These are phyloP conservation scores for Columba livia DNA, from an alignment of 2,113 vertebrate genomes.

Conservation along the genomic window DNA sequence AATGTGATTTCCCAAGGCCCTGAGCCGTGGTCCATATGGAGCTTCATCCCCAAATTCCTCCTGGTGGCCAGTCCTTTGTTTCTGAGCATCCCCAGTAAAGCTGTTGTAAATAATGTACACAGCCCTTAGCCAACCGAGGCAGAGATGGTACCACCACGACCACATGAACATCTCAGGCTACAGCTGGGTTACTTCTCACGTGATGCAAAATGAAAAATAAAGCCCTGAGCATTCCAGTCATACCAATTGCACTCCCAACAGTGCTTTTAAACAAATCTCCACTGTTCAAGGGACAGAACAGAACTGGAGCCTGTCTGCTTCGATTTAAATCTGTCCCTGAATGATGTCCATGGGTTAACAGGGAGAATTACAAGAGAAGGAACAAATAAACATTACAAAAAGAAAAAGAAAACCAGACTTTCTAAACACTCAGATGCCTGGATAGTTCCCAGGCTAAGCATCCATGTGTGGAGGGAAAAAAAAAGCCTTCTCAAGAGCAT, in stretches of 20 bases:
- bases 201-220: conserved; percentile 55
- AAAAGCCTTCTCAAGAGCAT: neutral
- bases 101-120: conserved; percentile 2
- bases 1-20: conserved; percentile 11
- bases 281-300: conserved; percentile 20
- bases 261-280: conserved; percentile 56
- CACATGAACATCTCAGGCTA: neutral
- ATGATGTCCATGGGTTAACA: conserved; percentile 54
- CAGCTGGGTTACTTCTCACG: neutral
- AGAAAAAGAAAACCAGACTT: conserved; percentile 61
- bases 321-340: conserved; percentile 57
- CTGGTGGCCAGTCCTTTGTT: conserved; percentile 4
- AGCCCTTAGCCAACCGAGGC: neutral
- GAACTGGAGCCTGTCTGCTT: conserved; percentile 64
- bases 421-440: conserved; percentile 5
- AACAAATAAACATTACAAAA: conserved; percentile 69
- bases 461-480: neutral
- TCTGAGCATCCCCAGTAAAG: neutral
- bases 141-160: neutral
- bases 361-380: conserved; percentile 48
- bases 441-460: conserved; percentile 49
- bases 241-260: conserved; percentile 41
- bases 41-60: neutral
- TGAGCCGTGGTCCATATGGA: neutral
- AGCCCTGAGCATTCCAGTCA: conserved; percentile 63